These are phyloP conservation scores for Sarotherodon lohbergeri DNA, from an alignment of 2,113 vertebrate species.

Conservation along the genomic window DNA sequence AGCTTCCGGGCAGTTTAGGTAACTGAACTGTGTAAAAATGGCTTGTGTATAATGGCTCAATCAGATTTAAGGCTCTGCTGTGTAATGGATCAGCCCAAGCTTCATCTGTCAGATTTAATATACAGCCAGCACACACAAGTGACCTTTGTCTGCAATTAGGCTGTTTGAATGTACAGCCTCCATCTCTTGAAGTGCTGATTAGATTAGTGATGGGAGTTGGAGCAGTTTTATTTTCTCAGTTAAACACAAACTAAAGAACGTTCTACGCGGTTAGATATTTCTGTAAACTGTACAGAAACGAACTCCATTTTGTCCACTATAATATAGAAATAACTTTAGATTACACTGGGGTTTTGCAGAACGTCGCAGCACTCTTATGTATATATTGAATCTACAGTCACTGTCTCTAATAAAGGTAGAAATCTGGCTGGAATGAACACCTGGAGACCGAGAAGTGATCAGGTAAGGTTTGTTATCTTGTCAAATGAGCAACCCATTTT, in stretches of 20 bases:
- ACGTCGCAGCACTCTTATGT: background rate
- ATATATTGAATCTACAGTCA: background rate
- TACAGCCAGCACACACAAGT: background rate
- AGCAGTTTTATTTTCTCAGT: background rate
- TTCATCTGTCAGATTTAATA: background rate
- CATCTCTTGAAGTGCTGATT: background rate
- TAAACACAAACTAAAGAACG: background rate
- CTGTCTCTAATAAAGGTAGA: background rate
- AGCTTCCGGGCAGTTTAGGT: background rate
- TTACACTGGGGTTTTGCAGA: background rate
- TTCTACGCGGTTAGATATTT: rapidly evolving
- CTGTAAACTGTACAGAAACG: background rate
- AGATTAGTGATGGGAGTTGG: background rate
- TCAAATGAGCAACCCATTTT: background rate
- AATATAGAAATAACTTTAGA: rapidly evolving
- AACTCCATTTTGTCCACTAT: background rate
- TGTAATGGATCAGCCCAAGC: background rate
- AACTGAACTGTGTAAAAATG: background rate
- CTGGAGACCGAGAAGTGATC: background rate
- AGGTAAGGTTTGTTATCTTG: background rate
- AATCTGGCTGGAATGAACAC: rapidly evolving
- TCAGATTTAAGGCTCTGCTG: background rate
- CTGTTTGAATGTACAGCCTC: slow-evolving; percentile 22
- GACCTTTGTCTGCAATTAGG: slow-evolving; percentile 61
- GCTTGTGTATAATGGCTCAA: background rate